Evolutionary conservation across 2,797 vertebrate genomes (phyloP).

Genomic region (Lophotriccus pileatus): DNA sequence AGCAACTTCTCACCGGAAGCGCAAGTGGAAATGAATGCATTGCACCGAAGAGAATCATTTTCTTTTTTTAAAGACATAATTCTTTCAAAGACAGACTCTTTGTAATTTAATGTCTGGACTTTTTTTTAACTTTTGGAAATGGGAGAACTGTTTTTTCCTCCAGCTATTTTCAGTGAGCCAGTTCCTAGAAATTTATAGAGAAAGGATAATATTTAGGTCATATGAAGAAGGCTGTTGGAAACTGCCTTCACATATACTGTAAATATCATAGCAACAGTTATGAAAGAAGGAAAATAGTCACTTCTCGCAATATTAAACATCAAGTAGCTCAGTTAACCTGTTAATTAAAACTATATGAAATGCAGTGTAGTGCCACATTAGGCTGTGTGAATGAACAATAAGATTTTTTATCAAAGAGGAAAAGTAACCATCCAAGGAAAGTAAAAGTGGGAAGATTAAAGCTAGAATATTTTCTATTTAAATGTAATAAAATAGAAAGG

Average conservation of each 20-base stretch:
- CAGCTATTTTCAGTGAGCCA: constrained; percentile 63
- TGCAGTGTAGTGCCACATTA: background rate
- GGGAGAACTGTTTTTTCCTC: constrained; percentile 20
- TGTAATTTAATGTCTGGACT: constrained; percentile 27
- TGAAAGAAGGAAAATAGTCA: constrained; percentile 15
- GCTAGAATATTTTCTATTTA: background rate
- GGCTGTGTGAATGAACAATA: background rate
- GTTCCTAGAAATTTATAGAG: constrained; percentile 56
- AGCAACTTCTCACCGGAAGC: background rate
- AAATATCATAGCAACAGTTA: constrained; percentile 58
- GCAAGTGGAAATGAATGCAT: background rate
- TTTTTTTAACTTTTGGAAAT: background rate
- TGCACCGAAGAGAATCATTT: background rate
- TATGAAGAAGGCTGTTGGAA: constrained; percentile 42
- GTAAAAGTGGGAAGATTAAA: background rate
- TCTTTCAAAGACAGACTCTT: background rate
- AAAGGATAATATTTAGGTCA: constrained; percentile 73
- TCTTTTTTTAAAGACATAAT: background rate
- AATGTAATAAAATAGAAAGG: background rate
- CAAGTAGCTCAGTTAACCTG: background rate
- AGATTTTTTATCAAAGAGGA: background rate
- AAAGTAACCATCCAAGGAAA: background rate
- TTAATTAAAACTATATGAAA: constrained; percentile 32
- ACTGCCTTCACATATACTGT: constrained; percentile 55
- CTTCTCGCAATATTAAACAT: background rate